Evolutionary conservation across 2,888 invertebrate species (phyloP).

Genomic region (Cantharis flavilabris): DNA sequence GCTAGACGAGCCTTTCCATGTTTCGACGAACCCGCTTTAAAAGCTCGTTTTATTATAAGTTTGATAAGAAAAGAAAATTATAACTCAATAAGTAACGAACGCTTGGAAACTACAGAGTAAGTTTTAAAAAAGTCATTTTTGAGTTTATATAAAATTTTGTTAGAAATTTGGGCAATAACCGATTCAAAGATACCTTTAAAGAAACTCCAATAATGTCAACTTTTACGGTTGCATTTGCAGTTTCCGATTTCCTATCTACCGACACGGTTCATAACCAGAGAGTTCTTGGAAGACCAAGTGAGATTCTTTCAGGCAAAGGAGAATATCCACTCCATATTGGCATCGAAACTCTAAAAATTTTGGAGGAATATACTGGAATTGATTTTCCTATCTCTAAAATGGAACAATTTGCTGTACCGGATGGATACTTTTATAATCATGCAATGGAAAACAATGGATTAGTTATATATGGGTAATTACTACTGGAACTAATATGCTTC

Average conservation of each 20-base stretch:
- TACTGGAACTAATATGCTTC: background rate
- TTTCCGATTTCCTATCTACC: conserved; percentile 59
- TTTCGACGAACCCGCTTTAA: conserved; percentile 66
- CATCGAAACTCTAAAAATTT: conserved; percentile 52
- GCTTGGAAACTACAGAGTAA: conserved; percentile 7
- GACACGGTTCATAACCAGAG: conserved; percentile 47
- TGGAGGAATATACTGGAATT: conserved; percentile 64
- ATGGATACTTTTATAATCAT: conserved; percentile 70
- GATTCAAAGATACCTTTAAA: conserved; percentile 15
- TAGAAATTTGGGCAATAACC: conserved; percentile 12
- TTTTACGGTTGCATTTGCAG: conserved; percentile 76
- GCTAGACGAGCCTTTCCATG: conserved; percentile 74
- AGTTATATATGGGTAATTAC: conserved; percentile 68
- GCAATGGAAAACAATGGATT: conserved; percentile 97
- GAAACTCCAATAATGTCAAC: conserved; percentile 66
- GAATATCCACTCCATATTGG: conserved; percentile 55
- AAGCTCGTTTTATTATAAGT: conserved; percentile 51
- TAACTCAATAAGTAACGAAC: conserved; percentile 14
- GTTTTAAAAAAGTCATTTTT: background rate
- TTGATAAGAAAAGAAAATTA: conserved; percentile 42
- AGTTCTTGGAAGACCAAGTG: conserved; percentile 39
- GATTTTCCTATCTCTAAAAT: conserved; percentile 62
- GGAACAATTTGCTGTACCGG: conserved; percentile 81
- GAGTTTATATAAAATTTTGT: background rate
- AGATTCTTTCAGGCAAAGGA: conserved; percentile 43